A percentile compares a stretch with the other conserved stretches of the same genome.
Evolutionary conservation across 37 sponge, comb jelly and placozoan species (phyloP).

Genomic region (Theonella swinhoei): DNA sequence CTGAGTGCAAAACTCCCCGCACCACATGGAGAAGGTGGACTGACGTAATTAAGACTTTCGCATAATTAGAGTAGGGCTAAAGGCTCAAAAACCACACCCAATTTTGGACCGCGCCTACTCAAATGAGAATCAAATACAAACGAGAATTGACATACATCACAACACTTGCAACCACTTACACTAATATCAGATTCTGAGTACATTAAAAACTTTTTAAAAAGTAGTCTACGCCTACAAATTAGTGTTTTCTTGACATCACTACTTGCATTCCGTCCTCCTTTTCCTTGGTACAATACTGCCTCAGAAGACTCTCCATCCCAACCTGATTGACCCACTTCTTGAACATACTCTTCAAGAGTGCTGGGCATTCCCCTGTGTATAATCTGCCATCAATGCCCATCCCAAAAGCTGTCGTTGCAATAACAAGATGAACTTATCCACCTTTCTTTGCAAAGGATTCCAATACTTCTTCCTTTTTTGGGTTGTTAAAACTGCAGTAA

Average conservation of each 20-base stretch:
- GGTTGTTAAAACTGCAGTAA: too few relatives aligned
- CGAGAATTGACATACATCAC: too few relatives aligned
- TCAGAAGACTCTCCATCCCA: neutral
- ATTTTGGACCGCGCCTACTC: too few relatives aligned
- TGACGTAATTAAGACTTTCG: too few relatives aligned
- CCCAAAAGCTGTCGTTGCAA: neutral
- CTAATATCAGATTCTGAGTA: neutral
- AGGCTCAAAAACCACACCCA: too few relatives aligned
- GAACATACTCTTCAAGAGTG: slow-evolving; percentile 1
- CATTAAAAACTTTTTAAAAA: neutral
- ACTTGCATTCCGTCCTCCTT: neutral
- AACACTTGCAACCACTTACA: too few relatives aligned
- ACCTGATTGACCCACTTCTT: neutral
- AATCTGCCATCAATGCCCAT: neutral
- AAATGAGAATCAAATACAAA: too few relatives aligned
- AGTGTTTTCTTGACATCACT: neutral
- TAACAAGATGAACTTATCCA: neutral
- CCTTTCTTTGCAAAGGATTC: neutral
- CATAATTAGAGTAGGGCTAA: too few relatives aligned
- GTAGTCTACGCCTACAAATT: neutral
- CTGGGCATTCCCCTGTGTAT: neutral
- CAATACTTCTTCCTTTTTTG: too few relatives aligned
- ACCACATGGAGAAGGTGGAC: too few relatives aligned
- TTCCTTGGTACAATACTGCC: slow-evolving; percentile 1
- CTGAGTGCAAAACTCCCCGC: too few relatives aligned